Conservation (phyloP, 2,888 invertebrate species). For the Zelleria hepariella region DNA sequence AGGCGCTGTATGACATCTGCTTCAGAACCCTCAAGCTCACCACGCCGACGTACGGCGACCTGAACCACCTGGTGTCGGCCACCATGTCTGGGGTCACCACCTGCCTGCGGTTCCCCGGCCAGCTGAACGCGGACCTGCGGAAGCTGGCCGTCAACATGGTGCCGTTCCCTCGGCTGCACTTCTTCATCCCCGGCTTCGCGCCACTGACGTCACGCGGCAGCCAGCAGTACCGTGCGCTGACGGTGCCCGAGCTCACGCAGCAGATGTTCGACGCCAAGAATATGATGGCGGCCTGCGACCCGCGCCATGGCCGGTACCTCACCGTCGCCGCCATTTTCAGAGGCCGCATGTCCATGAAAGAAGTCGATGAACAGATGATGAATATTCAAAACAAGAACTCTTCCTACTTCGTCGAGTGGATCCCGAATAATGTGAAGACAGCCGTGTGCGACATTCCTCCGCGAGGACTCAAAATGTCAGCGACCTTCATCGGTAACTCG, state of each 20-base stretch:
- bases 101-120: too few species aligned
- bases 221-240: constrained; percentile 90
- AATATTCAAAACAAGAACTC: constrained; percentile 84
- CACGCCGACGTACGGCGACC: constrained; percentile 84
- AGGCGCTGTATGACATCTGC: constrained; percentile 85
- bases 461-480: too few species aligned
- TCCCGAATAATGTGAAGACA: constrained; percentile 86
- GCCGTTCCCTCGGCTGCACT: constrained; percentile 92
- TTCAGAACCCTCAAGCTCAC: constrained; percentile 82
- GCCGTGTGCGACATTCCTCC: too few species aligned
- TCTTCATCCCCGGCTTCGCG: constrained; percentile 91
- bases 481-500: constrained; percentile 84
- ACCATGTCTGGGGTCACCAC: constrained; percentile 86
- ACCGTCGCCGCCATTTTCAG: constrained; percentile 93
- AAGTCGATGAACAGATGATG: constrained; percentile 85
- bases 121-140: too few species aligned
- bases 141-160: constrained; percentile 95
- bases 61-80: constrained; percentile 82
- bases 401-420: constrained; percentile 80
- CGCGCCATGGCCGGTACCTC: constrained; percentile 88
- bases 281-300: constrained; percentile 94
- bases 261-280: constrained; percentile 77
- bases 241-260: constrained; percentile 88
- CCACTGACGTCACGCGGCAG: constrained; percentile 88
- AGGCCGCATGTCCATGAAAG: constrained; percentile 94